Conservation (phyloP, 1,140 invertebrate genomes). For the Aporrectodea caliginosa region DNA sequence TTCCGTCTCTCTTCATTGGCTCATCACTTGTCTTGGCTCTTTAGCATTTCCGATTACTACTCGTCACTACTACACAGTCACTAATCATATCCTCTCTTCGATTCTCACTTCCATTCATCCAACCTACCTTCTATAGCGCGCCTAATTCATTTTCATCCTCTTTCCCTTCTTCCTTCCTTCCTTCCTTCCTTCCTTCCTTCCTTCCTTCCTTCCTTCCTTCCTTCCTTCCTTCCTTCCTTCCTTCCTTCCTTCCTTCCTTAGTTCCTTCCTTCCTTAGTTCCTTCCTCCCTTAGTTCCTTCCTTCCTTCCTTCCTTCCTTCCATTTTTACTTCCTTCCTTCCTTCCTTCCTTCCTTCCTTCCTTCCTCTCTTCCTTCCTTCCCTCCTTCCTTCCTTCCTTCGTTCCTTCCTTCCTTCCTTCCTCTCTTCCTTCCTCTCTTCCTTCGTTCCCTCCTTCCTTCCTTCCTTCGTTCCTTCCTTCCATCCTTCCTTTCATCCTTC, state of each 20-base stretch:
- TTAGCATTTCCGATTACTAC: too few relatives aligned
- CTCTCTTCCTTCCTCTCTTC: neutral
- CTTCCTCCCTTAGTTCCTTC: neutral
- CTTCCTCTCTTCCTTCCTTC: neutral
- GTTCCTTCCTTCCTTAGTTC: neutral
- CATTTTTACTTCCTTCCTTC: neutral
- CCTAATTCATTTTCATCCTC: too few relatives aligned
- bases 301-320: neutral
- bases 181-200: slow-evolving; percentile 1
- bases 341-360: slow-evolving; percentile 1
- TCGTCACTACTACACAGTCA: too few relatives aligned
- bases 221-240: neutral
- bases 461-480: neutral
- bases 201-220: neutral
- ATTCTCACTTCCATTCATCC: too few relatives aligned
- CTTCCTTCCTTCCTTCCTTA: neutral
- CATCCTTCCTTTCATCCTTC: neutral
- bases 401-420: neutral
- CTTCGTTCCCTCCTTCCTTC: neutral
- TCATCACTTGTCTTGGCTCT: too few relatives aligned
- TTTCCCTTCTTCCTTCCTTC: neutral
- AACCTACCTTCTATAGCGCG: too few relatives aligned
- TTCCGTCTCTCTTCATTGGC: too few relatives aligned
- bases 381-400: neutral
- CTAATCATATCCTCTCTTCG: too few relatives aligned